phyloP scores from a whole-genome alignment of 2,888 invertebrate genomes.

The Vanessa cardui region DNA sequence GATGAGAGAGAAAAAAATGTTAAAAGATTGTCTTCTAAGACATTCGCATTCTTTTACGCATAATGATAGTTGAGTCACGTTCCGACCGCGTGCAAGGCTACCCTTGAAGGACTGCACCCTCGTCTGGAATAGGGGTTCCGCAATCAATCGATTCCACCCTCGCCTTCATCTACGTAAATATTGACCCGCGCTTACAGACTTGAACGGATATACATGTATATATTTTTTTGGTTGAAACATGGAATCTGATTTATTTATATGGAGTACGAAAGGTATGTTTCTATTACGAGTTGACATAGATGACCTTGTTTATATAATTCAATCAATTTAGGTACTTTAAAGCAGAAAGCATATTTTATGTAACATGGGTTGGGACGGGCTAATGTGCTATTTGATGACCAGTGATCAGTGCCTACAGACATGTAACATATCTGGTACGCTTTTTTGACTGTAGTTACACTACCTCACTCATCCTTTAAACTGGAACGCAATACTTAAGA shows the following conservation, averaged over 20 bases:
- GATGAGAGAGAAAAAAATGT: neutral
- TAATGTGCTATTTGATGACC: too few relatives aligned
- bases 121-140: slow-evolving; percentile 49
- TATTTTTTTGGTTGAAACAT: slow-evolving; percentile 11
- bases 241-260: slow-evolving; percentile 8
- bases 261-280: too few relatives aligned
- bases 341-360: too few relatives aligned
- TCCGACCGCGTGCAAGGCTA: slow-evolving; percentile 42
- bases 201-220: slow-evolving; percentile 29
- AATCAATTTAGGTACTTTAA: too few relatives aligned
- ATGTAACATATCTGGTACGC: too few relatives aligned
- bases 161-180: slow-evolving; percentile 54
- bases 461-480: too few relatives aligned
- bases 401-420: too few relatives aligned
- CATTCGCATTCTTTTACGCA: slow-evolving; percentile 8
- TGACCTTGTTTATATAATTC: too few relatives aligned
- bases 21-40: neutral
- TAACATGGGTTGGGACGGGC: too few relatives aligned
- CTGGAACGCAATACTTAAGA: too few relatives aligned
- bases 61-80: slow-evolving; percentile 34
- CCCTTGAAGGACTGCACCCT: slow-evolving; percentile 58
- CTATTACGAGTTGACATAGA: too few relatives aligned
- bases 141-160: slow-evolving; percentile 69
- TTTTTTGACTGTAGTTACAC: too few relatives aligned
- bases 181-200: slow-evolving; percentile 54